phyloP scores from a whole-genome alignment of 2,888 invertebrate species.

The Patella caerulea region DNA sequence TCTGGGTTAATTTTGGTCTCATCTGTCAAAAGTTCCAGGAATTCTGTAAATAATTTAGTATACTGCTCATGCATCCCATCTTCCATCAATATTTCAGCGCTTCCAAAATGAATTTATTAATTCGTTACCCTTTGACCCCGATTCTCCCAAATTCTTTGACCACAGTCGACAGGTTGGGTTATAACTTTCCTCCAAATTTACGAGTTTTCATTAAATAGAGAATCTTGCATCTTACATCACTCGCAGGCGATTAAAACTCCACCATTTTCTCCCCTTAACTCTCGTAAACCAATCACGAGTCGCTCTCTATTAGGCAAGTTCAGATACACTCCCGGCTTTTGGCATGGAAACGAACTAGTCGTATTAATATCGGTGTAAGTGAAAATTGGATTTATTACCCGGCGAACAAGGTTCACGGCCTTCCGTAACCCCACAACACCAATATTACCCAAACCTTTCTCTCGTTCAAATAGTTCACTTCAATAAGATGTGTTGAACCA shows the following conservation, averaged over 20 bases:
- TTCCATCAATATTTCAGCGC: background rate
- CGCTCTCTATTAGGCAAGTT: constrained; percentile 1
- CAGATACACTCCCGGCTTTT: background rate
- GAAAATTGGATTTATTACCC: constrained; percentile 6
- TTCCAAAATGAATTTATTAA: background rate
- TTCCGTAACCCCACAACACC: background rate
- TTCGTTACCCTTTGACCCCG: constrained; percentile 9
- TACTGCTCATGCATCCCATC: too few relatives aligned
- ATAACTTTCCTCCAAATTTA: constrained; percentile 3
- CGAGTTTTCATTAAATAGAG: constrained; percentile 8
- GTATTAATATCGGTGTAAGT: constrained; percentile 7
- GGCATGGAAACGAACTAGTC: constrained; percentile 6
- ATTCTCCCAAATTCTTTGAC: constrained; percentile 2
- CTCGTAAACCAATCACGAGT: constrained; percentile 2
- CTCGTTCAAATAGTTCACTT: background rate
- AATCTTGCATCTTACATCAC: constrained; percentile 10
- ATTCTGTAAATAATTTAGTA: too few relatives aligned
- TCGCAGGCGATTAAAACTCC: background rate
- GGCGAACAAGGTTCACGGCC: background rate
- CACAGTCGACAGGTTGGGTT: background rate
- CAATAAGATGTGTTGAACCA: constrained; percentile 5
- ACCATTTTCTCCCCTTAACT: background rate
- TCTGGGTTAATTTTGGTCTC: too few relatives aligned
- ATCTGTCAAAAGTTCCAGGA: too few relatives aligned
- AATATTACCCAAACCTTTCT: background rate